A percentile compares a stretch with the other conserved stretches of the same genome.
Conservation (phyloP, 2,888 invertebrate species). For the Drosophila kanekoi region DNA sequence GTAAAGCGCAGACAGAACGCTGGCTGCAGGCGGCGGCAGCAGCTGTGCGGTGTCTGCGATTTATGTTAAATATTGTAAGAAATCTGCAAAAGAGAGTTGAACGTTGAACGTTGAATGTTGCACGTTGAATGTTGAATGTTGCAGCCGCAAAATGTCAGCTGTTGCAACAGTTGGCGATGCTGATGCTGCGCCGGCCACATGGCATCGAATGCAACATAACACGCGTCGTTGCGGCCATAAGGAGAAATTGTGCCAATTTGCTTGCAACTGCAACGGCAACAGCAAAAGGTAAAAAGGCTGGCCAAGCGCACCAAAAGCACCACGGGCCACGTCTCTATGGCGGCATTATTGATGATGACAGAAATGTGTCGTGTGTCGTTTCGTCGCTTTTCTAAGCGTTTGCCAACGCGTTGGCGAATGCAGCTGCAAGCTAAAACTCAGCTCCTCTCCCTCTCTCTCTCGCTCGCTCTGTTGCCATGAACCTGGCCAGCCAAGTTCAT, state of each 20-base stretch:
- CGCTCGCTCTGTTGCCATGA: conserved; percentile 51
- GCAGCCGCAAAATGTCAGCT: conserved; percentile 59
- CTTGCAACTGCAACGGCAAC: conserved; percentile 29
- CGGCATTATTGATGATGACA: conserved; percentile 82
- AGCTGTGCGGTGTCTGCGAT: conserved; percentile 65
- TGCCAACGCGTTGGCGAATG: conserved; percentile 12
- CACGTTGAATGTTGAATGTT: conserved; percentile 45
- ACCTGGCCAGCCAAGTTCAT: conserved; percentile 64
- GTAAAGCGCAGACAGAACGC: conserved; percentile 18
- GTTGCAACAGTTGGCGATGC: conserved; percentile 41
- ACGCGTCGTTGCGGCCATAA: conserved; percentile 53
- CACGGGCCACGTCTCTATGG: conserved; percentile 36
- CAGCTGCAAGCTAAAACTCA: conserved; percentile 31
- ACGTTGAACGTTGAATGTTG: conserved; percentile 50
- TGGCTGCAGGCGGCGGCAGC: conserved; percentile 39
- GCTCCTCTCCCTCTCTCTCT: background rate
- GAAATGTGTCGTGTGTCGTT: conserved; percentile 72
- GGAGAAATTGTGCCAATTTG: conserved; percentile 81
- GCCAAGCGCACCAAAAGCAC: conserved; percentile 33
- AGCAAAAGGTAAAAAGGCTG: conserved; percentile 45
- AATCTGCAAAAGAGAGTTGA: conserved; percentile 70
- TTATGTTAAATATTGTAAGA: conserved; percentile 74
- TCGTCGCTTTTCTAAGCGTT: conserved; percentile 52
- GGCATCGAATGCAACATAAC: conserved; percentile 67
- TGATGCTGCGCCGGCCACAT: conserved; percentile 30